phyloP scores from a whole-genome alignment of 2,113 vertebrate genomes.

The Todiramphus chloris region DNA sequence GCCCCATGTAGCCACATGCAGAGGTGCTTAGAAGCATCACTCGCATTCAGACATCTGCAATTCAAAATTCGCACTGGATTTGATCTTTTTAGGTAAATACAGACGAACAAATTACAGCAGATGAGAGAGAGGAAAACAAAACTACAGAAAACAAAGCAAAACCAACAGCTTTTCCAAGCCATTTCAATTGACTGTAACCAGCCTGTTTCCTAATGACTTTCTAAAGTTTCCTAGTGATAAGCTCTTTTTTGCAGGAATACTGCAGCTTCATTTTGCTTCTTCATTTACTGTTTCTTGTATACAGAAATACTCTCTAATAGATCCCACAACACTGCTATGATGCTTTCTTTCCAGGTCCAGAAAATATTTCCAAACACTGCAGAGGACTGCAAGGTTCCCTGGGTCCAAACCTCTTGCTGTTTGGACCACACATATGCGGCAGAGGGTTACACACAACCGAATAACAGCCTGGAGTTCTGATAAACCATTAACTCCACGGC shows the following conservation, averaged over 20 bases:
- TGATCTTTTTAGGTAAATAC: not conserved
- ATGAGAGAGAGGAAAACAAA: fast-evolving
- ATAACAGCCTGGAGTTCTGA: not conserved
- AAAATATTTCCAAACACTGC: not conserved
- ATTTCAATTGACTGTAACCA: not conserved
- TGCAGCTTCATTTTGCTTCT: not conserved
- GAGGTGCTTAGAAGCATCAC: not conserved
- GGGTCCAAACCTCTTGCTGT: not conserved
- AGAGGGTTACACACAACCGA: not conserved
- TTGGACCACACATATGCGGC: fast-evolving
- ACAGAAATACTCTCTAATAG: not conserved
- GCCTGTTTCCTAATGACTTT: not conserved
- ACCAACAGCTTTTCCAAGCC: not conserved
- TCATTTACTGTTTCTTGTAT: not conserved
- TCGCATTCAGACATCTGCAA: not conserved
- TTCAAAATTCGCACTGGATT: not conserved
- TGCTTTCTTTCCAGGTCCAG: not conserved
- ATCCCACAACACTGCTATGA: not conserved
- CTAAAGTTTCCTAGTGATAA: not conserved
- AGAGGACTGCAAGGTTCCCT: not conserved
- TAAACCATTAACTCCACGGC: not conserved
- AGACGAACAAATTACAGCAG: not conserved
- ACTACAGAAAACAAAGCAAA: no score
- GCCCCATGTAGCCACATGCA: not conserved
- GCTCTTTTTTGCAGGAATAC: not conserved